Evolutionary conservation across 2,888 invertebrate species (phyloP).

Genomic region (Eupelmus urozonus): DNA sequence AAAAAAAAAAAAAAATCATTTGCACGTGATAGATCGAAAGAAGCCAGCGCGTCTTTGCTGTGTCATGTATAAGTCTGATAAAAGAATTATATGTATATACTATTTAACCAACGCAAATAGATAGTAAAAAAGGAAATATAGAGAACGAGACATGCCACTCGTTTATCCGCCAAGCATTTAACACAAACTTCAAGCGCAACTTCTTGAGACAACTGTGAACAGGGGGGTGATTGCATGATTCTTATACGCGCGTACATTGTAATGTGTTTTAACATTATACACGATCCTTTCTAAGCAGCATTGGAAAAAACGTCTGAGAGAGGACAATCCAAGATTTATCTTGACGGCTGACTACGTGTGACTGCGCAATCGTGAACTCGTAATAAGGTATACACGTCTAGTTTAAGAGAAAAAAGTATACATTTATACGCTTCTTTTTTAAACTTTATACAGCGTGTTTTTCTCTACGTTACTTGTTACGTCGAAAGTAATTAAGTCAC

Average conservation of each 20-base stretch:
- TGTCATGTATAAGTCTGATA: constrained; percentile 23
- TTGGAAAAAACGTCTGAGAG: constrained; percentile 38
- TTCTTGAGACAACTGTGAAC: constrained; percentile 52
- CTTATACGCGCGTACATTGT: constrained; percentile 48
- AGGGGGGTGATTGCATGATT: constrained; percentile 46
- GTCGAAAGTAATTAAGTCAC: constrained; percentile 44
- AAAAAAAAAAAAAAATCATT: constrained; percentile 45
- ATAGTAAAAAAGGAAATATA: background rate
- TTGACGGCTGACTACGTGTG: constrained; percentile 33
- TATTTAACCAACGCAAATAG: background rate
- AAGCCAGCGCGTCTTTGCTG: constrained; percentile 23
- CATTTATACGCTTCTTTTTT: constrained; percentile 21
- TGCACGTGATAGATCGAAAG: constrained; percentile 33
- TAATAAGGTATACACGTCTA: background rate
- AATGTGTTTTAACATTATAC: constrained; percentile 51
- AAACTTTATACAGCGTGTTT: constrained; percentile 23
- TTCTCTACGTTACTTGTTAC: background rate
- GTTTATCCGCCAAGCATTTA: background rate
- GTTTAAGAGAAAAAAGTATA: background rate
- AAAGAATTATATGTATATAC: constrained; percentile 32
- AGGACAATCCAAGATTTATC: constrained; percentile 36
- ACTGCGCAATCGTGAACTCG: constrained; percentile 50
- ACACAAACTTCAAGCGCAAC: constrained; percentile 12
- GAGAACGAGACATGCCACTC: background rate
- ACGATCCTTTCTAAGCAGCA: constrained; percentile 46